These are phyloP conservation scores for Trichoplax adhaerens DNA, from an alignment of 37 sponge, comb jelly and placozoan genomes.

Conservation along the genomic window DNA sequence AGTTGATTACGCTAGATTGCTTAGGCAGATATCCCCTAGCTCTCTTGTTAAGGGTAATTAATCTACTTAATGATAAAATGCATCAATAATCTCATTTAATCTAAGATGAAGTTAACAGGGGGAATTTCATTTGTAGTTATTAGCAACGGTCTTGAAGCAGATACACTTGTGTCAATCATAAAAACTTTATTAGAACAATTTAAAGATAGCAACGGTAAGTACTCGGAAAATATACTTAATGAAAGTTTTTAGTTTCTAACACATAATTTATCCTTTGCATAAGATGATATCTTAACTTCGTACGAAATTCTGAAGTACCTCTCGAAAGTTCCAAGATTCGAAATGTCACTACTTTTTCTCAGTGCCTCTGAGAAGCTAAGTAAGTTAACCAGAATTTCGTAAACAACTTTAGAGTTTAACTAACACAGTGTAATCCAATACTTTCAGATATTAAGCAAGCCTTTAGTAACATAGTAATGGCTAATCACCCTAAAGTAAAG, in stretches of 20 bases:
- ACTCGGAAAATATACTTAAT: background rate
- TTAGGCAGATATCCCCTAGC: slow-evolving; percentile 24
- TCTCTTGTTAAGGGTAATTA: slow-evolving; percentile 5
- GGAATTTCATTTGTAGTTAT: slow-evolving; percentile 16
- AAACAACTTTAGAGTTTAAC: too few species aligned
- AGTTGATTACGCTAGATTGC: slow-evolving; percentile 25
- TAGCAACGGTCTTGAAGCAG: slow-evolving; percentile 46
- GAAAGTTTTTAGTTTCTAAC: too few species aligned
- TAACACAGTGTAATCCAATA: too few species aligned
- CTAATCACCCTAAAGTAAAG: too few species aligned
- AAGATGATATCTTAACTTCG: background rate
- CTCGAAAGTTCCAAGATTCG: slow-evolving; percentile 31
- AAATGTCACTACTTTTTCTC: slow-evolving; percentile 23
- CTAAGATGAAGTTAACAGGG: background rate
- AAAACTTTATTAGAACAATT: slow-evolving; percentile 25
- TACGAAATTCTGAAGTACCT: slow-evolving; percentile 18
- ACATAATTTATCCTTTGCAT: background rate
- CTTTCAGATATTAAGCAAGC: too few species aligned
- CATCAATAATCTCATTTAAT: too few species aligned
- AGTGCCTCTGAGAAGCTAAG: background rate
- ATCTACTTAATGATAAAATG: background rate
- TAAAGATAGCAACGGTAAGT: slow-evolving; percentile 13
- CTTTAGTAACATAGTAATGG: too few species aligned
- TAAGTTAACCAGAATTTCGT: too few species aligned
- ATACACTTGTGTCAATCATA: slow-evolving; percentile 26